phyloP scores from a whole-genome alignment of 1,140 invertebrate species.

The Oscheius sp. region DNA sequence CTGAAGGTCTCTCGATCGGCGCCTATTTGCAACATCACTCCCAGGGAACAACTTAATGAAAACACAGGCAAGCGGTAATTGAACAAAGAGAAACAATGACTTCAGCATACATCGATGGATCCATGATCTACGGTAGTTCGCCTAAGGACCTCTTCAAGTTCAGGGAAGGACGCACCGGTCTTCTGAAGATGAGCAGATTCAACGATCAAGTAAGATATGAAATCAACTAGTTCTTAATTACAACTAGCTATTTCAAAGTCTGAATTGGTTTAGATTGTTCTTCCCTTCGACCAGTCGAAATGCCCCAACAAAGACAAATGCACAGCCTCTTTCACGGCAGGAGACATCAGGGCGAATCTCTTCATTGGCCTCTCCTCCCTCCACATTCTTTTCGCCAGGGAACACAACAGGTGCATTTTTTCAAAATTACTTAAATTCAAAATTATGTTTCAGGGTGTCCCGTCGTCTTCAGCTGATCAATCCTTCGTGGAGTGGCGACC shows the following conservation, averaged over 20 bases:
- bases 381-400: conserved; percentile 59
- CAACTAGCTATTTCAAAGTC: not conserved
- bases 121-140: conserved; percentile 59
- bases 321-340: conserved; percentile 56
- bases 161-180: conserved; percentile 57
- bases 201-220: conserved; percentile 49
- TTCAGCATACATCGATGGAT: conserved; percentile 49
- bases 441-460: conserved; percentile 44
- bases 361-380: conserved; percentile 59
- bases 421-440: not conserved
- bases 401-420: conserved; percentile 52
- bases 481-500: conserved; percentile 46
- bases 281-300: conserved; percentile 57
- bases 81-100: no score
- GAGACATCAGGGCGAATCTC: conserved; percentile 59
- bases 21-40: conserved; percentile 51
- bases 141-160: conserved; percentile 58
- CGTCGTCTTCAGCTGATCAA: conserved; percentile 43
- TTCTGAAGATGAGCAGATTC: conserved; percentile 58
- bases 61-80: conserved; percentile 45
- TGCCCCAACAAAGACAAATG: conserved; percentile 47
- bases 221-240: not conserved
- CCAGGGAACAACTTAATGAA: conserved; percentile 57
- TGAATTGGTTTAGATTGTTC: conserved; percentile 34
- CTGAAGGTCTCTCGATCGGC: conserved; percentile 58